These are phyloP conservation scores for Dione juno DNA, from an alignment of 2,888 invertebrate species.

Conservation along the genomic window DNA sequence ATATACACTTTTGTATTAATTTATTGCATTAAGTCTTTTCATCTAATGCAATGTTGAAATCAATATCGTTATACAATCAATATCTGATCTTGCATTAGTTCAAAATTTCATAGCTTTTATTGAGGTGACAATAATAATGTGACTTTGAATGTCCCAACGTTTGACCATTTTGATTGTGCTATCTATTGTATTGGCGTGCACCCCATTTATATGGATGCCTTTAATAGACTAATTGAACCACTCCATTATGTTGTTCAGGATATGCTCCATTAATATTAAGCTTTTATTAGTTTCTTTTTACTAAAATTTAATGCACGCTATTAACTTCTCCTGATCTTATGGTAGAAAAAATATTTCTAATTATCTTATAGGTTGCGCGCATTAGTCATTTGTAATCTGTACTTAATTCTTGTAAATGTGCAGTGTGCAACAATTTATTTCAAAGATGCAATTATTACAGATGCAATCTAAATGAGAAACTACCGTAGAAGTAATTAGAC, in stretches of 20 bases:
- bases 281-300: conserved; percentile 8
- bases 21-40: no score
- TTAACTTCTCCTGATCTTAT: conserved; percentile 16
- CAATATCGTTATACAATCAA: no score
- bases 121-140: neutral
- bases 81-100: no score
- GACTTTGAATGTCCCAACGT: conserved; percentile 3
- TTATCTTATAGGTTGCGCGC: conserved; percentile 13
- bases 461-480: conserved; percentile 45
- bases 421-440: conserved; percentile 30
- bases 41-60: no score
- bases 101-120: neutral
- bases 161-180: conserved; percentile 31
- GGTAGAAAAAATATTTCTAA: conserved; percentile 15
- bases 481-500: conserved; percentile 43
- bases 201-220: conserved; percentile 29
- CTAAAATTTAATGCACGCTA: conserved; percentile 11
- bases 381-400: conserved; percentile 29
- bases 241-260: conserved; percentile 21
- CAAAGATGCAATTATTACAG: conserved; percentile 40
- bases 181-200: conserved; percentile 17
- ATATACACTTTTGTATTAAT: no score
- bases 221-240: conserved; percentile 18
- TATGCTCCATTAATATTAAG: conserved; percentile 10
- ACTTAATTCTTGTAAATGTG: conserved; percentile 30